A percentile compares a stretch with the other conserved stretches of the same genome.
Evolutionary conservation across 1,140 invertebrate genomes (phyloP).

Genomic region (Vanessa atalanta): DNA sequence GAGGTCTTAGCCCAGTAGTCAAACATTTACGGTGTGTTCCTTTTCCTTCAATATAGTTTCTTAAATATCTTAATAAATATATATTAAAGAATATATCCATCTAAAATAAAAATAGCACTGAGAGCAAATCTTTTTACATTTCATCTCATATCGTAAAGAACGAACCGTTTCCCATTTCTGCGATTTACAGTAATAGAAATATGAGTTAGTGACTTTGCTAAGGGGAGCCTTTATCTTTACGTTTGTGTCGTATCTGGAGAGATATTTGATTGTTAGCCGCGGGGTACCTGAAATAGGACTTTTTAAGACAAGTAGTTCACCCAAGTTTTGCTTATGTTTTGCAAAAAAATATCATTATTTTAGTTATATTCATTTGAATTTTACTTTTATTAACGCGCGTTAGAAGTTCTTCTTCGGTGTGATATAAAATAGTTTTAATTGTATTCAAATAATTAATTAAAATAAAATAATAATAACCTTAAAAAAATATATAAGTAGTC

Average conservation of each 20-base stretch:
- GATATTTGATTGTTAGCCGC: conserved; percentile 39
- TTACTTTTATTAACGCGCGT: too few species aligned
- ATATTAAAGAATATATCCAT: neutral
- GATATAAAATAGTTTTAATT: too few species aligned
- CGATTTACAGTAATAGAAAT: conserved; percentile 43
- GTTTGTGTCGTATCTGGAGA: conserved; percentile 32
- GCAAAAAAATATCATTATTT: neutral
- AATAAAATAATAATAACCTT: too few species aligned
- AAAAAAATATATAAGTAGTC: too few species aligned
- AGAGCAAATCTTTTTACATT: conserved; percentile 13
- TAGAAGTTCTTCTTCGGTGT: too few species aligned
- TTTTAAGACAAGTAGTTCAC: neutral
- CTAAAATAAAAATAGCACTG: conserved; percentile 5
- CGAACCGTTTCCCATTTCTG: conserved; percentile 25
- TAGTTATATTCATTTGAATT: too few species aligned
- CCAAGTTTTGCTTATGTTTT: neutral
- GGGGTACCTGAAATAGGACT: conserved; percentile 11
- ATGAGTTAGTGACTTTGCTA: conserved; percentile 38
- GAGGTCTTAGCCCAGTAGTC: too few species aligned
- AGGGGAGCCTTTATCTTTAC: conserved; percentile 40
- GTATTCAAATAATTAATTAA: too few species aligned
- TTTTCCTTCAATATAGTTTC: too few species aligned
- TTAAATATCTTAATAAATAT: too few species aligned
- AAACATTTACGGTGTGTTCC: too few species aligned
- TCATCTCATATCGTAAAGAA: conserved; percentile 26